Evolutionary conservation across 2,113 vertebrate genomes (phyloP).

Genomic region (Calypte anna): DNA sequence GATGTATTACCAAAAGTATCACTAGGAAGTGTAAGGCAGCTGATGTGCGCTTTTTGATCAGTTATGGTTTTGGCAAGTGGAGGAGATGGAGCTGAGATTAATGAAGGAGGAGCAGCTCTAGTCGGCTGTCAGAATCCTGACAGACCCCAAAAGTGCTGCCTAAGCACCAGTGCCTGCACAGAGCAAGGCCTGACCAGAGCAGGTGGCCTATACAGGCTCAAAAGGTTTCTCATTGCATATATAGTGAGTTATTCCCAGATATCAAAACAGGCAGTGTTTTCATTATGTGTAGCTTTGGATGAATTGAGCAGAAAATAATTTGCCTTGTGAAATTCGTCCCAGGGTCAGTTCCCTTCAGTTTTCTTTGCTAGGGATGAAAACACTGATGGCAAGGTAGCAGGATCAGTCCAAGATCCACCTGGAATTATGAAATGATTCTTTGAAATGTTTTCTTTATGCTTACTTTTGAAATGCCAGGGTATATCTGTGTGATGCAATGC

Average conservation of each 20-base stretch:
- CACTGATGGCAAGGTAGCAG: not conserved
- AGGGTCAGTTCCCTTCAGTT: not conserved
- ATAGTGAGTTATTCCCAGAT: not conserved
- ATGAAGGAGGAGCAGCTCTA: not conserved
- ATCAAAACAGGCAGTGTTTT: not conserved
- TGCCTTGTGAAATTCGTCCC: not conserved
- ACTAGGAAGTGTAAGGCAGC: not conserved
- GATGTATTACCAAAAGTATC: not conserved
- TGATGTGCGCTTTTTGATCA: not conserved
- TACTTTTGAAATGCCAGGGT: not conserved
- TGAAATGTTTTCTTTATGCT: not conserved
- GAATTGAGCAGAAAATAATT: not conserved
- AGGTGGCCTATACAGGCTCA: not conserved
- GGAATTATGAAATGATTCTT: not conserved
- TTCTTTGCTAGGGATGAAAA: not conserved
- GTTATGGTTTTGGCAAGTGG: not conserved
- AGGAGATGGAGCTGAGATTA: not conserved
- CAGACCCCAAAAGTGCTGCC: not conserved
- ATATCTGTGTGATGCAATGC: not conserved
- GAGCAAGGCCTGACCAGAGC: not conserved
- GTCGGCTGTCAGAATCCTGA: not conserved
- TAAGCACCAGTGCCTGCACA: fast-evolving
- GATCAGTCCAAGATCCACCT: not conserved
- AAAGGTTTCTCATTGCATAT: not conserved
- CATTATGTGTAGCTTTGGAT: not conserved